Conservation (phyloP, 2,797 vertebrate species). For the Adelosebastes latens region DNA sequence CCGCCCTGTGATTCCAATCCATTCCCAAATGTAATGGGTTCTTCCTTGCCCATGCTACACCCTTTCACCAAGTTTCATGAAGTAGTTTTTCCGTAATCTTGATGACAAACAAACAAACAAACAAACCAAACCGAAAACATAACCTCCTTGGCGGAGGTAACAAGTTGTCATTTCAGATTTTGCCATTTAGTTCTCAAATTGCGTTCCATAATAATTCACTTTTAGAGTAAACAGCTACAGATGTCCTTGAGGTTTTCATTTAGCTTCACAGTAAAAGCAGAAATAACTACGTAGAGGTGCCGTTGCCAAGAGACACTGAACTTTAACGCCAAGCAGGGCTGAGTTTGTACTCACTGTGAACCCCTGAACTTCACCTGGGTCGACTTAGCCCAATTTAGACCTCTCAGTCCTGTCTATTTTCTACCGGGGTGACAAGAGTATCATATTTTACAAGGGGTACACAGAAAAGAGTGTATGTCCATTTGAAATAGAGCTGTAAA, state of each 20-base stretch:
- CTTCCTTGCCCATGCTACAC: neutral
- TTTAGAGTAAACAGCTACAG: neutral
- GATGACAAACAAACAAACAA: neutral
- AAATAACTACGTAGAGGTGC: neutral
- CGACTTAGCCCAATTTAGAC: neutral
- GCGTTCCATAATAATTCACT: neutral
- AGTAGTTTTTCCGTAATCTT: neutral
- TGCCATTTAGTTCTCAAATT: neutral
- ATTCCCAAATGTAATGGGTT: neutral
- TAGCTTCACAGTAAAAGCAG: neutral
- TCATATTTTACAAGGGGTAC: constrained; percentile 21
- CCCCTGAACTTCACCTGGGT: constrained; percentile 16
- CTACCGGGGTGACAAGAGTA: neutral
- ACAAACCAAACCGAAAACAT: neutral
- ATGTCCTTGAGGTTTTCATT: neutral
- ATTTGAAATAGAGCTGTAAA: constrained; percentile 10
- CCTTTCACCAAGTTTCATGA: neutral
- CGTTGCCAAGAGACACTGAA: neutral
- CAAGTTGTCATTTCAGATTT: neutral
- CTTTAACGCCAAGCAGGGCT: neutral
- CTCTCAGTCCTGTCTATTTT: constrained; percentile 4
- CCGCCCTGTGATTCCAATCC: neutral
- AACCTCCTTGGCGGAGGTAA: neutral
- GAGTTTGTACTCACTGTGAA: constrained; percentile 29
- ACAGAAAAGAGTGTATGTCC: neutral